Conservation (phyloP, 1,140 invertebrate genomes). For the Coenobita brevimanus region DNA sequence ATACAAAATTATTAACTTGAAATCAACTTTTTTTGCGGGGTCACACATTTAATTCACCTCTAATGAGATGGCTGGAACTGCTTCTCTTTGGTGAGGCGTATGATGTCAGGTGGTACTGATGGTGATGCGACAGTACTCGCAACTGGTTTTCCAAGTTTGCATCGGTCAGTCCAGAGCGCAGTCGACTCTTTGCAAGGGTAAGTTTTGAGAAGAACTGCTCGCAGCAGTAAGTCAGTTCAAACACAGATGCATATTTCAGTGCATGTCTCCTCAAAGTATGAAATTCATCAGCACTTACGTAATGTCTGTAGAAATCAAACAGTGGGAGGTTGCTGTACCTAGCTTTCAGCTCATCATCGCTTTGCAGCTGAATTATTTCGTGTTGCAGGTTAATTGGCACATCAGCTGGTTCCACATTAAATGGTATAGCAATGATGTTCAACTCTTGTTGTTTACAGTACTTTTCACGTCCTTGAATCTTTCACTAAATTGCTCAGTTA, state of each 20-base stretch:
- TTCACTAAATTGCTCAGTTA: conserved; percentile 20
- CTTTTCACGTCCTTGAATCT: conserved; percentile 33
- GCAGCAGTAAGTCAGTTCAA: conserved; percentile 13
- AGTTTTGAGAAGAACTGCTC: too few relatives aligned
- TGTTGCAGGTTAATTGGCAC: conserved; percentile 12
- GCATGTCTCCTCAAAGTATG: too few relatives aligned
- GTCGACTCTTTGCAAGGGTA: too few relatives aligned
- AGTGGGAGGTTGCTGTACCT: too few relatives aligned
- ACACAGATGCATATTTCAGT: too few relatives aligned
- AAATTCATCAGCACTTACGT: conserved; percentile 14
- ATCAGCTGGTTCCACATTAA: conserved; percentile 41
- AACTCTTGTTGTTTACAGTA: conserved; percentile 35
- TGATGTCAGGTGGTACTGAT: conserved; percentile 23
- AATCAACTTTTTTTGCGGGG: too few relatives aligned
- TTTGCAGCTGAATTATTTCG: too few relatives aligned
- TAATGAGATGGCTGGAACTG: conserved; percentile 19
- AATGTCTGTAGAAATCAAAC: conserved; percentile 11
- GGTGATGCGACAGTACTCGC: conserved; percentile 31
- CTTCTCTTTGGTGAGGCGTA: too few relatives aligned
- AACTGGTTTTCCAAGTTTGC: conserved; percentile 19
- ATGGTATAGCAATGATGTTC: conserved; percentile 35
- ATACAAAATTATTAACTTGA: too few relatives aligned
- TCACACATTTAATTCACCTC: conserved; percentile 11
- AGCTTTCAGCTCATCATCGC: too few relatives aligned
- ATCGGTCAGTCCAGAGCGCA: conserved; percentile 30